Base-by-base conservation (phyloP, 2,113 vertebrate genomes). In the Pterophyllum scalare region DNA sequence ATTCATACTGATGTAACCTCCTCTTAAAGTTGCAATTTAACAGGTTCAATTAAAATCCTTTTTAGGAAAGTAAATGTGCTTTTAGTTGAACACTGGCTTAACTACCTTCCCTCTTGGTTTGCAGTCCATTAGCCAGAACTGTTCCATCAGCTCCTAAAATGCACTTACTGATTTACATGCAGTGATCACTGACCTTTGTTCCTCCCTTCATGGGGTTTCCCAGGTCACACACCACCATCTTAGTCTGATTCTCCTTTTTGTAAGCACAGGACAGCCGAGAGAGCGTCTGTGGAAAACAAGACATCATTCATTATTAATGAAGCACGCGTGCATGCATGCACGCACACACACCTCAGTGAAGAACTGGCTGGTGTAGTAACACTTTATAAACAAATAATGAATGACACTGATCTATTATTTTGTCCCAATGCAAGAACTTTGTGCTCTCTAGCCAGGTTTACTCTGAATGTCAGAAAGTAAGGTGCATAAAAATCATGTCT, bases 181-280 rank as follows among this genome's bases (percentile, higher is more conserved):
- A 20, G 22, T 2, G 10, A 43, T n/a, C 3, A 12, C 94, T 94
- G 89, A 99, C 98, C 95, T 97, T 98, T 60, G 97, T 97, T 91
- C 97, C 97, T 78, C 95, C 97, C 89, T 99, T 99, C 98, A 99
- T 99, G 49, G 98, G 98, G 91, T 99, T 99, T 79, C 98, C 98
- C 84, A 99, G 96, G 89, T 99, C 98, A 94, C 98, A 99, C 49
- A 99, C 97, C 8, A 99, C 97, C 93, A 97, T 93, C 74, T 97
- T 97, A 77, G 98, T 99, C 92, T 98, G 96, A 90, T 99, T 99
- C 88, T 99, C 98, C 46, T 94, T 98, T 93, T 98, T 99, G 92
- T 97, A 98, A 0, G 98, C 97, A 89, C 98, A 99, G 1, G 98
- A 98, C 26, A 99, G 94, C 65, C 97, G 95, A 70, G 96, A 95